Percentiles rank a stretch among this genome's conserved stretches.
These are phyloP conservation scores for Ceraclea dissimilis DNA, from an alignment of 2,888 invertebrate species.

Conservation along the genomic window DNA sequence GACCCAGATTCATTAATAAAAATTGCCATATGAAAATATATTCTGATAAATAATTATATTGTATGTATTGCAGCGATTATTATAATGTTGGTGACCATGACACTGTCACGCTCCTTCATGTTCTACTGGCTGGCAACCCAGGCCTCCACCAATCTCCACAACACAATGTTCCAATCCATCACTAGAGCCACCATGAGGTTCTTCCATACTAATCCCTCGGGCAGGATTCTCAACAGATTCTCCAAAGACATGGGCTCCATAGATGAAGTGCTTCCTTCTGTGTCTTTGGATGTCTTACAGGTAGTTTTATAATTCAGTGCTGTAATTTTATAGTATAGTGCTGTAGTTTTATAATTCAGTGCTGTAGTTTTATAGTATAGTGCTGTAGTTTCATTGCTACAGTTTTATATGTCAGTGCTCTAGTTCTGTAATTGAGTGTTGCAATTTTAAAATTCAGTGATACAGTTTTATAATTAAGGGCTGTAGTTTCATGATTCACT, in stretches of 20 bases:
- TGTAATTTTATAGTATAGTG: too few relatives aligned
- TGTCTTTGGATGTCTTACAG: conserved; percentile 55
- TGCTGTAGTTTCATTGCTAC: neutral
- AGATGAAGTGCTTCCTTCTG: conserved; percentile 55
- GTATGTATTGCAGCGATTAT: conserved; percentile 43
- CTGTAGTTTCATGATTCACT: too few relatives aligned
- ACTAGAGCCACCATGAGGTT: conserved; percentile 77
- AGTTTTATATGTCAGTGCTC: too few relatives aligned
- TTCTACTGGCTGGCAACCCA: conserved; percentile 62
- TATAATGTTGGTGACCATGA: conserved; percentile 42
- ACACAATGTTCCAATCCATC: conserved; percentile 75
- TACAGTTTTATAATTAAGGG: too few relatives aligned
- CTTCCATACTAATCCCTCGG: conserved; percentile 81
- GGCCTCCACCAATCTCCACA: conserved; percentile 72
- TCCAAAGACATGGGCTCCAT: conserved; percentile 80
- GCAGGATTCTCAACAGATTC: conserved; percentile 78
- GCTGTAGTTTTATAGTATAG: too few relatives aligned
- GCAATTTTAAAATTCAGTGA: too few relatives aligned
- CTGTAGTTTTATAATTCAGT: neutral
- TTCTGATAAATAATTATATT: too few relatives aligned
- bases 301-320: too few relatives aligned
- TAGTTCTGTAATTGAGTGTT: too few relatives aligned
- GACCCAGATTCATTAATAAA: too few relatives aligned
- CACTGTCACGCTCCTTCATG: conserved; percentile 47
- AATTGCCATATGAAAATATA: too few relatives aligned